phyloP scores from a whole-genome alignment of 2,888 invertebrate genomes.

The Pomacea canaliculata region DNA sequence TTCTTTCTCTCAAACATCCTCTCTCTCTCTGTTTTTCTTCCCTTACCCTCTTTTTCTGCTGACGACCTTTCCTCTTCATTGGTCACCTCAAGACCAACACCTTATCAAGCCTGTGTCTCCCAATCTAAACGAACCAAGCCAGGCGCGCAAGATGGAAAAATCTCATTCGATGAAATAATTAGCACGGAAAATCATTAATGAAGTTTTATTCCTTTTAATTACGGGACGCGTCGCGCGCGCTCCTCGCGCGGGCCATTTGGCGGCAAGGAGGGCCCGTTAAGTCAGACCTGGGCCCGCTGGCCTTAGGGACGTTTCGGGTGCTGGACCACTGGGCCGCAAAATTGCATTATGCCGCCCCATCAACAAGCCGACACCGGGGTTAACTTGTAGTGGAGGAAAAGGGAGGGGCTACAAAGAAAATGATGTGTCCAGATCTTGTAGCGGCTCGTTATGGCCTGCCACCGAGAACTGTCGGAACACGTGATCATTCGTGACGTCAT shows the following conservation, averaged over 20 bases:
- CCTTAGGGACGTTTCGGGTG: conserved; percentile 14
- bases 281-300: neutral
- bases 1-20: neutral
- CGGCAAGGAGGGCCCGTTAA: neutral
- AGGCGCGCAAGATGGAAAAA: conserved; percentile 11
- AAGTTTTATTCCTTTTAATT: conserved; percentile 25
- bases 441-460: no score
- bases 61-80: neutral
- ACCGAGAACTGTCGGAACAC: no score
- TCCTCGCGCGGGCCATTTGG: neutral
- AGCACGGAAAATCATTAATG: conserved; percentile 24
- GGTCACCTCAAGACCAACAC: neutral
- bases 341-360: conserved; percentile 29
- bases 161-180: conserved; percentile 27
- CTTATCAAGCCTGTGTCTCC: neutral
- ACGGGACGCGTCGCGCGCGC: conserved; percentile 17
- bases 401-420: neutral
- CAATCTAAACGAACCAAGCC: conserved; percentile 12
- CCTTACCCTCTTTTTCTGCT: neutral
- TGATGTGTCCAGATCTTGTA: no score
- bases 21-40: neutral
- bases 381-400: conserved; percentile 7
- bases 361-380: conserved; percentile 27
- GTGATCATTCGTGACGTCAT: no score
- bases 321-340: conserved; percentile 25